Conservation (phyloP, 2,888 invertebrate species). For the Athalia rosae region DNA sequence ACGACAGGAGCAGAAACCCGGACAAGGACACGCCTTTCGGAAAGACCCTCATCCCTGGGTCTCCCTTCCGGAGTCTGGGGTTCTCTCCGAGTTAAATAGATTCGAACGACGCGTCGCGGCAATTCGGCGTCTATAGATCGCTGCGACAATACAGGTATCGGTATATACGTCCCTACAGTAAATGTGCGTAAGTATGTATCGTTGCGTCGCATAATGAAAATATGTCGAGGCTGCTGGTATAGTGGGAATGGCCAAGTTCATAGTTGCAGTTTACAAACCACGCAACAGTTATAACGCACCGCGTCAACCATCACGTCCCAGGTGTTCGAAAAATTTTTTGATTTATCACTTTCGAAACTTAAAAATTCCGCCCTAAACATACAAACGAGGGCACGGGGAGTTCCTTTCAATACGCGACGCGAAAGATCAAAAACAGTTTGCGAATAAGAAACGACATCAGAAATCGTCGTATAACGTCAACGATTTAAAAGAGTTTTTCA, state of each 20-base stretch:
- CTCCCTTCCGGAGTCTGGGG: slow-evolving; percentile 12
- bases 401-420: not conserved
- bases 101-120: slow-evolving; percentile 37
- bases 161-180: not conserved
- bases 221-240: not conserved
- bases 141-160: not conserved
- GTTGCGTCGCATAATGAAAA: not conserved
- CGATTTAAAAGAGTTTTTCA: slow-evolving; percentile 10
- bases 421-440: slow-evolving; percentile 21
- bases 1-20: slow-evolving; percentile 17
- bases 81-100: slow-evolving; percentile 35
- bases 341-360: slow-evolving; percentile 31
- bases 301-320: slow-evolving; percentile 30
- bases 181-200: not conserved
- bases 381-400: slow-evolving; percentile 30
- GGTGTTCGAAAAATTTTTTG: slow-evolving; percentile 23
- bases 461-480: slow-evolving; percentile 11
- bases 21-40: slow-evolving; percentile 41
- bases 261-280: slow-evolving; percentile 27
- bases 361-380: slow-evolving; percentile 41
- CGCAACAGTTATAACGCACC: slow-evolving; percentile 26
- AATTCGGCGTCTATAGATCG: slow-evolving; percentile 12
- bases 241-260: not conserved
- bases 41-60: slow-evolving; percentile 11
- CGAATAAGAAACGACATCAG: not conserved